phyloP scores from a whole-genome alignment of 1,140 invertebrate genomes.

The Pantala flavescens region DNA sequence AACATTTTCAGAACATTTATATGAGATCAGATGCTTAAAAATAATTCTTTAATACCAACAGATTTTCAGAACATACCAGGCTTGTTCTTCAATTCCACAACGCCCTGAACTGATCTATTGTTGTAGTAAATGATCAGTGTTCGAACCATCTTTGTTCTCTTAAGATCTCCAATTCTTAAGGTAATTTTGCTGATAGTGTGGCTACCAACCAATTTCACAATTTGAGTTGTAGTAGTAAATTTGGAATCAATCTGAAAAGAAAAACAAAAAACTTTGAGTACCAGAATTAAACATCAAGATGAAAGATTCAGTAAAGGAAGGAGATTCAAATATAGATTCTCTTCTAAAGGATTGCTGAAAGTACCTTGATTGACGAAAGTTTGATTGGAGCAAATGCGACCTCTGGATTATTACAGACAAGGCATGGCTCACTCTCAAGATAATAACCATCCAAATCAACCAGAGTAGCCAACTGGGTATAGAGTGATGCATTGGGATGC shows the following conservation, averaged over 20 bases:
- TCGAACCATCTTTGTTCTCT: constrained; percentile 93
- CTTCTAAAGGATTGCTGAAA: no score
- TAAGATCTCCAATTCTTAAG: constrained; percentile 86
- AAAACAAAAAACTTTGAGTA: not conserved
- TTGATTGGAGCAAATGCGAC: constrained; percentile 86
- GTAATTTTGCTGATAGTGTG: constrained; percentile 92
- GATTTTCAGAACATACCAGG: constrained; percentile 36
- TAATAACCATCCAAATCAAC: constrained; percentile 95
- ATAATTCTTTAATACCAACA: not conserved
- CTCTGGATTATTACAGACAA: constrained; percentile 96
- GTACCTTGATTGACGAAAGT: constrained; percentile 78
- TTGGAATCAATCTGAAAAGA: constrained; percentile 72
- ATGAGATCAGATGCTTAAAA: not conserved
- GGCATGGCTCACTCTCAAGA: constrained; percentile 90
- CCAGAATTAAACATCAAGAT: no score
- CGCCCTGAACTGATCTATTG: constrained; percentile 88
- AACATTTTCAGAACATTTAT: not conserved
- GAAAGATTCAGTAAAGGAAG: no score
- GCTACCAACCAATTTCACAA: constrained; percentile 89
- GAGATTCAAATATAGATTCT: no score
- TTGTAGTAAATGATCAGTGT: constrained; percentile 96
- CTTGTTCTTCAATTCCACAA: constrained; percentile 94
- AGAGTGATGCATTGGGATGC: constrained; percentile 89
- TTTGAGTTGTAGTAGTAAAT: constrained; percentile 95
- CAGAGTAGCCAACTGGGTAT: constrained; percentile 80